Evolutionary conservation across 2,113 vertebrate genomes (phyloP), one percentile per base, ranked within the genome.

Genomic region (Noctilio leporinus): DNA sequence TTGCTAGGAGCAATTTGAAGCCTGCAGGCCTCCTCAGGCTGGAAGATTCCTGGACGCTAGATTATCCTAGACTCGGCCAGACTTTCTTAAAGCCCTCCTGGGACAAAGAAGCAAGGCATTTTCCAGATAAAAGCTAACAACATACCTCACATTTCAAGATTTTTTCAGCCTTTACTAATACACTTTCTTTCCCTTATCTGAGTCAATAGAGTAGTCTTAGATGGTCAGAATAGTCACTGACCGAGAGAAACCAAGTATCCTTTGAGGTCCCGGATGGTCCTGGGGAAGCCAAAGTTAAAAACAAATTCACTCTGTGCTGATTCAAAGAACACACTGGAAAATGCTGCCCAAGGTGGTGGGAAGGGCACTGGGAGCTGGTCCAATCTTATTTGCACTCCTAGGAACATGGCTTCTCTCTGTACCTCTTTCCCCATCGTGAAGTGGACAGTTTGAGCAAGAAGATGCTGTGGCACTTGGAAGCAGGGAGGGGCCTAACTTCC

Each of bases 141-240:
- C 1, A 22, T 0, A 24, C 62, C n/a, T 86, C 49, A 28, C 17
- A 14, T 81, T 20, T 94, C 62, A 73, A 82, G 91, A 87, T 57
- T 64, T 95, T 95, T 73, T 93, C n/a, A 83, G 26, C 69, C 49
- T 64, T 94, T 82, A 69, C 73, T 51, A 78, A 94, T 80, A 72
- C 10, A 47, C 57, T 81, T 49, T 49, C 45, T n/a, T 70, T 87
- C 45, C 87, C 20, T 40, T 22, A 28, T 67, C 30, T 22, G 78
- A 93, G 51, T 94, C 86, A 38, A 43, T 65, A 11, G 43, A n/a
- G 62, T 64, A 20, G 77, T 78, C 35, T 24, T 30, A 40, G 28
- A 40, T 7, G 35, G 80, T 67, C 53, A 14, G 55, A 84, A 86
- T 28, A 88, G 38, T 33, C 40, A 8, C 10, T 0, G 1, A 80